A percentile compares a stretch with the other conserved stretches of the same genome.
These are phyloP conservation scores for Capromys pilorides DNA, from an alignment of 2,797 vertebrate genomes.

Conservation along the genomic window DNA sequence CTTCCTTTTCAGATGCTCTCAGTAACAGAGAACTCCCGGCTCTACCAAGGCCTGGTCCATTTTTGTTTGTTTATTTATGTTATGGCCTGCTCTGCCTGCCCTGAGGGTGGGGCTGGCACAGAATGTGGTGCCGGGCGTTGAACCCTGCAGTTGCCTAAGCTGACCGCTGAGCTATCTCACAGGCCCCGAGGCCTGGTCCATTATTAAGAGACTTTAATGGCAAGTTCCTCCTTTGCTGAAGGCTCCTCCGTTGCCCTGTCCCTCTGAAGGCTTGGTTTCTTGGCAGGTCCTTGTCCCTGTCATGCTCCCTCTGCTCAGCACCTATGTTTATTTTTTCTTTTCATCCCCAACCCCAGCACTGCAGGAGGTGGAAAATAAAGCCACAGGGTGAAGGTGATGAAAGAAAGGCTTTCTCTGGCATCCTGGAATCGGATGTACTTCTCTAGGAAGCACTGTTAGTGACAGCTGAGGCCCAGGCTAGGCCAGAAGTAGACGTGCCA, in stretches of 20 bases:
- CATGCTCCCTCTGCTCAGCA: background rate
- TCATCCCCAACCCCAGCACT: background rate
- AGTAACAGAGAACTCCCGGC: background rate
- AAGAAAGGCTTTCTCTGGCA: background rate
- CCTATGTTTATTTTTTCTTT: slow-evolving; percentile 11
- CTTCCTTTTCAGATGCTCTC: background rate
- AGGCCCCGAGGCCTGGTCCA: background rate
- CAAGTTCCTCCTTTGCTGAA: background rate
- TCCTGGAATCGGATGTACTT: background rate
- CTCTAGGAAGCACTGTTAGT: slow-evolving; percentile 19
- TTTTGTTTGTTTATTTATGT: background rate
- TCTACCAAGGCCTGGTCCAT: background rate
- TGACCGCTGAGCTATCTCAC: no score
- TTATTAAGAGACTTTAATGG: slow-evolving; percentile 43
- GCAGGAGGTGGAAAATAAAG: background rate
- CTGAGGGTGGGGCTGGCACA: no score
- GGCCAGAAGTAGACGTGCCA: slow-evolving; percentile 20
- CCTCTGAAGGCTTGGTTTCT: background rate
- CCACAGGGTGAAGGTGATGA: background rate
- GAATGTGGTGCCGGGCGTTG: no score
- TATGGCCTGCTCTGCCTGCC: no score
- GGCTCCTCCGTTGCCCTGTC: background rate
- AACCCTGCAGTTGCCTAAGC: no score
- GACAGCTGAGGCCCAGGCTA: background rate
- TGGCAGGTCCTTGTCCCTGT: background rate